These are phyloP conservation scores for silkworm (Bombyx mori) DNA, from an alignment of 1,140 invertebrate species.

Conservation along the genomic window ASM3026992v2 NC_085114.1:1672001-1672500, in stretches of 20 bases:
- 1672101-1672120: too few relatives aligned
- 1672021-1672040: too few relatives aligned
- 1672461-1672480: too few relatives aligned
- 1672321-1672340: conserved; percentile 61
- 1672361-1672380: not conserved
- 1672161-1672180: not conserved
- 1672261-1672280: conserved; percentile 69
- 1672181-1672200: conserved; percentile 32
- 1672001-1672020: too few relatives aligned
- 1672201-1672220: conserved; percentile 36
- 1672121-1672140: too few relatives aligned
- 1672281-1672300: conserved; percentile 68
- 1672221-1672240: conserved; percentile 64
- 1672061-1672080: too few relatives aligned
- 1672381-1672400: not conserved
- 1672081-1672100: too few relatives aligned
- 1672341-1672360: conserved; percentile 47
- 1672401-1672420: not conserved
- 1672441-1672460: too few relatives aligned
- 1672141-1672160: too few relatives aligned
- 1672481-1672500: too few relatives aligned
- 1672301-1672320: conserved; percentile 66
- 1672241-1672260: conserved; percentile 63
- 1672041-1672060: too few relatives aligned
- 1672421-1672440: too few relatives aligned